Base-by-base conservation (phyloP, 1,140 invertebrate genomes). In the Pantala flavescens region DNA sequence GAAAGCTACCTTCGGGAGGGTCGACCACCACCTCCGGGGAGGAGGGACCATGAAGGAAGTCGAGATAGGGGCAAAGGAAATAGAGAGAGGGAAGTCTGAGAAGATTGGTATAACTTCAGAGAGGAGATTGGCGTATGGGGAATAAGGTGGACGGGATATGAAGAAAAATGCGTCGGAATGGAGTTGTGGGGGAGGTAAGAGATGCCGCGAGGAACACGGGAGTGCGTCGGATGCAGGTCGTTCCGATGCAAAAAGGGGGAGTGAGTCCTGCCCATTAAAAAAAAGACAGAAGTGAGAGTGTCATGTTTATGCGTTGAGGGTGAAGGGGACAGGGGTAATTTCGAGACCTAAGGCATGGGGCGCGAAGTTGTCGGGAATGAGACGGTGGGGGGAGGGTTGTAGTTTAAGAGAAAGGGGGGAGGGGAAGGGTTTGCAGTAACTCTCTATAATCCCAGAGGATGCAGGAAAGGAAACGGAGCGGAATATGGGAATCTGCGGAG, bases 241-340 rank as follows among this genome's bases (percentile, higher is more conserved):
- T 36, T 36, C 28, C 28, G 28, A 36, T 36, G 28, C 28, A 36
- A 36, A 36, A 21, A 21, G 49, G n/a, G 49, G 49, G 43, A 49
- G 16, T 9, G 43, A 49, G 49, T 16, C 49, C n/a, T 63, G 16
- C 16, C 16, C 49, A 63, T 63, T 63, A 63, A 63, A 63, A 63
- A 63, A 63, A 19, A 63, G 3, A 63, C 3, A 14, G 16, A 16
- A 21, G 49, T 12, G 12, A 63, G 28, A 14, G 49, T 63, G 49
- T 63, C 49, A 63, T 63, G 49, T 63, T 63, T 63, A 63, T 63
- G 49, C 49, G 49, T 16, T 63, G n/a, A 63, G 49, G n/a, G 49
- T 3, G 12, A 14, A 5, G 12, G 49, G 49, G 49, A 21, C 12
- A 21, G 49, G 12, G 49, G 49, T 16, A 19, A 21, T 63, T 16